These are phyloP conservation scores for Tetranychus truncatus DNA, from an alignment of 2,888 invertebrate genomes.

Conservation along the genomic window DNA sequence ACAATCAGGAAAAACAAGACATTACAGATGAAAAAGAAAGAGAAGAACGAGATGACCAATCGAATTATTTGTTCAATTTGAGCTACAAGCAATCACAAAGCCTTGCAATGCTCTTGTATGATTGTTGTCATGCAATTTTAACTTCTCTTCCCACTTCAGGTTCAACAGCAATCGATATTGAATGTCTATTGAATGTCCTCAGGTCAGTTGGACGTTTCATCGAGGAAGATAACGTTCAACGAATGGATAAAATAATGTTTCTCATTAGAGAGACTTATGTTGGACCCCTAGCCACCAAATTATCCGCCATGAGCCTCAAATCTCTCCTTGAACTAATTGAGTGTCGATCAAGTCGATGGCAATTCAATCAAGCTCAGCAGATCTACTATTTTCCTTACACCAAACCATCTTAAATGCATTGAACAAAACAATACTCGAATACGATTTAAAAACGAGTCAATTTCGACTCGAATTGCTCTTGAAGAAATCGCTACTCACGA, in stretches of 20 bases:
- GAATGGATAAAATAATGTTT: constrained; percentile 56
- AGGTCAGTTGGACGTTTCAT: constrained; percentile 63
- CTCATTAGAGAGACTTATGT: constrained; percentile 69
- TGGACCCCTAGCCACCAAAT: constrained; percentile 30
- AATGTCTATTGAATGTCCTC: constrained; percentile 21
- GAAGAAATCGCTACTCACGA: too few species aligned
- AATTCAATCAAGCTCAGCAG: constrained; percentile 68
- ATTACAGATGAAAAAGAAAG: background rate
- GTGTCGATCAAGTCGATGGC: constrained; percentile 74
- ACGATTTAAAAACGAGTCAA: too few species aligned
- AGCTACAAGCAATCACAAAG: constrained; percentile 1
- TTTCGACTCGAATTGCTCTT: too few species aligned
- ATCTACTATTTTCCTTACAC: constrained; percentile 47
- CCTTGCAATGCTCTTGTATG: constrained; percentile 54
- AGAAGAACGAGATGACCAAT: background rate
- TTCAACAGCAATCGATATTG: constrained; percentile 22
- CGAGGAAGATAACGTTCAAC: constrained; percentile 58
- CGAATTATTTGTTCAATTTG: background rate
- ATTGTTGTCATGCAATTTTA: constrained; percentile 70
- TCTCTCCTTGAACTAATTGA: constrained; percentile 74
- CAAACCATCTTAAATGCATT: constrained; percentile 12
- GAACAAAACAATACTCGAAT: background rate
- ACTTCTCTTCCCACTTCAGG: constrained; percentile 16
- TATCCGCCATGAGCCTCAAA: constrained; percentile 49
- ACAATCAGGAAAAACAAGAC: background rate